Evolutionary conservation across 2,113 vertebrate genomes (phyloP).

Genomic region (Trichomycterus rosablanca): DNA sequence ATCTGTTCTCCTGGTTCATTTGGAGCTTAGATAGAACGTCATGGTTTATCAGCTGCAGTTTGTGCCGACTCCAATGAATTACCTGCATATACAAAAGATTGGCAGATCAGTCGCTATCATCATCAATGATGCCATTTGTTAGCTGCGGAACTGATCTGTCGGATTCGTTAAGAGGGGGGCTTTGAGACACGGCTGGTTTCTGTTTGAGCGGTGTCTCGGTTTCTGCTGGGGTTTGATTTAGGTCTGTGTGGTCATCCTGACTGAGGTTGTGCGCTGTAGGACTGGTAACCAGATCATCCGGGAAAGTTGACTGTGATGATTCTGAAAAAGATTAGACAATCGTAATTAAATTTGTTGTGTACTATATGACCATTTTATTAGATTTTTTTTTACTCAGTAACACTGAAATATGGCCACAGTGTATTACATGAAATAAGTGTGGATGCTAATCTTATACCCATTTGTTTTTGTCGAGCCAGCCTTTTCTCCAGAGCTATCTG

Average conservation of each 20-base stretch:
- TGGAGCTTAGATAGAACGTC: too few species aligned
- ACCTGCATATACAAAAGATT: too few species aligned
- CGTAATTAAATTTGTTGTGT: too few species aligned
- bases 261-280: conserved; percentile 9
- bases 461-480: conserved; percentile 63
- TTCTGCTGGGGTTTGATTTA: conserved; percentile 25
- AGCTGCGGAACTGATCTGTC: not conserved
- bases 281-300: conserved; percentile 31
- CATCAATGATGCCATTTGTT: conserved; percentile 12
- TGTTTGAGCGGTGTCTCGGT: conserved; percentile 8
- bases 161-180: not conserved
- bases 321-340: conserved; percentile 7
- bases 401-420: too few species aligned
- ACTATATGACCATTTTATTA: too few species aligned
- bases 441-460: too few species aligned
- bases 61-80: too few species aligned
- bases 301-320: conserved; percentile 32
- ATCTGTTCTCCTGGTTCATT: too few species aligned
- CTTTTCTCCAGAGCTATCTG: conserved; percentile 79
- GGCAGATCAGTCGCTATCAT: conserved; percentile 15
- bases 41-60: too few species aligned
- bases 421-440: too few species aligned
- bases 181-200: conserved; percentile 5
- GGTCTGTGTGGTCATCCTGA: conserved; percentile 17
- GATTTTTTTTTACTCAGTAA: too few species aligned